Evolutionary conservation across 2,113 vertebrate species (phyloP).

Genomic region (Ibidorhyncha struthersii): DNA sequence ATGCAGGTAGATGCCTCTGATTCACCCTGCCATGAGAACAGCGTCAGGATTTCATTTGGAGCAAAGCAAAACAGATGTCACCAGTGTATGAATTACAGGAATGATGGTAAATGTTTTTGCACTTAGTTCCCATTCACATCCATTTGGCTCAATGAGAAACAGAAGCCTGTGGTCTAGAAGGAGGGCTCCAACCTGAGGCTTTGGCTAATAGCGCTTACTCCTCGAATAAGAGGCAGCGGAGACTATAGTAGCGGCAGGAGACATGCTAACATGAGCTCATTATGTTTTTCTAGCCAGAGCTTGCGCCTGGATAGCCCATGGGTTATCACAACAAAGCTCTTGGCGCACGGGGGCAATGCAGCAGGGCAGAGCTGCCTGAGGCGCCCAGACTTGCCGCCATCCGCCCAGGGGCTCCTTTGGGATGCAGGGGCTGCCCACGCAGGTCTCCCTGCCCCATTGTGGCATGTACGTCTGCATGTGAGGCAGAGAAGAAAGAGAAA

Average conservation of each 20-base stretch:
- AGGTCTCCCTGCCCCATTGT: not conserved
- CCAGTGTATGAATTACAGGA: not conserved
- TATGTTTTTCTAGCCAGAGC: not conserved
- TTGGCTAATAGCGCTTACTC: accelerated
- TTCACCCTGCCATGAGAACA: not conserved
- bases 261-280: not conserved
- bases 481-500: not conserved
- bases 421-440: accelerated
- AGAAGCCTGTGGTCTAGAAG: not conserved
- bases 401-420: not conserved
- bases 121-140: not conserved
- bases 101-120: not conserved
- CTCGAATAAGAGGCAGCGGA: not conserved
- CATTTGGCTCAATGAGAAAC: not conserved
- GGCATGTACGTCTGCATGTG: accelerated
- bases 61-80: not conserved
- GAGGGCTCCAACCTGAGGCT: not conserved
- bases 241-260: not conserved
- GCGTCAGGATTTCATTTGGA: not conserved
- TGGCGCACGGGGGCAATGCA: accelerated
- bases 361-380: not conserved
- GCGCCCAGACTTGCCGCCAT: accelerated
- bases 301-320: not conserved
- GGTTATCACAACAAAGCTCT: not conserved
- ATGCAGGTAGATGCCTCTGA: not conserved